Percentiles rank a stretch among this genome's conserved stretches.
Conservation (phyloP, 2,113 vertebrate species). For the Nanorana parkeri region DNA sequence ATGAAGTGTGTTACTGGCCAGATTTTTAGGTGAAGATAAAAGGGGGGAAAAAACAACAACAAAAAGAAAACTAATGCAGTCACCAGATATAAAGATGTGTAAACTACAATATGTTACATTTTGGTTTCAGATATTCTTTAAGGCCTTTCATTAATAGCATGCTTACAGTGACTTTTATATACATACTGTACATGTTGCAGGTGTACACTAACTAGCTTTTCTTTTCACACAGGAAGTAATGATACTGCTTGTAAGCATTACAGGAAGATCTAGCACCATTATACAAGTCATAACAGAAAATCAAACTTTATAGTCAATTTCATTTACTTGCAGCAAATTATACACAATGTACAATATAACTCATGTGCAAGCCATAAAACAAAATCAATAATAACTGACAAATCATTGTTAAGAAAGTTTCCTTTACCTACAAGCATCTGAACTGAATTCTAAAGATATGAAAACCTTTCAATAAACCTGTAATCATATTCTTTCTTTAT, state of each 20-base stretch:
- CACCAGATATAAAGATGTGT: too few relatives aligned
- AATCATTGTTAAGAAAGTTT: slow-evolving; percentile 12
- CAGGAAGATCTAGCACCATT: slow-evolving; percentile 11
- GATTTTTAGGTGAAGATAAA: too few relatives aligned
- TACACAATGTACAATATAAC: slow-evolving; percentile 1
- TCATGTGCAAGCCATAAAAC: slow-evolving; percentile 34
- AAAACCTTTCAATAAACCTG: slow-evolving; percentile 64
- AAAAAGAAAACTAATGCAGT: too few relatives aligned
- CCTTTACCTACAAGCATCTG: slow-evolving; percentile 20
- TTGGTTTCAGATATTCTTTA: too few relatives aligned
- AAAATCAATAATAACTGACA: slow-evolving; percentile 33
- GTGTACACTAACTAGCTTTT: not conserved
- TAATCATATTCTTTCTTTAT: slow-evolving; percentile 71
- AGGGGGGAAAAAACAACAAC: too few relatives aligned
- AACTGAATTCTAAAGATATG: slow-evolving; percentile 42
- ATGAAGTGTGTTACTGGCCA: too few relatives aligned
- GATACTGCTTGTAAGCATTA: slow-evolving; percentile 1
- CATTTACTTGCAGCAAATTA: slow-evolving; percentile 5
- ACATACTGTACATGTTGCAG: not conserved
- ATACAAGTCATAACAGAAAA: slow-evolving; percentile 7
- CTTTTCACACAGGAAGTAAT: slow-evolving; percentile 19
- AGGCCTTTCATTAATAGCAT: too few relatives aligned
- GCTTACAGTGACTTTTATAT: too few relatives aligned
- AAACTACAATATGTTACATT: too few relatives aligned
- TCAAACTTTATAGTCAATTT: slow-evolving; percentile 4